Conservation (phyloP, 2,888 invertebrate species). For the Rhagonycha lutea region DNA sequence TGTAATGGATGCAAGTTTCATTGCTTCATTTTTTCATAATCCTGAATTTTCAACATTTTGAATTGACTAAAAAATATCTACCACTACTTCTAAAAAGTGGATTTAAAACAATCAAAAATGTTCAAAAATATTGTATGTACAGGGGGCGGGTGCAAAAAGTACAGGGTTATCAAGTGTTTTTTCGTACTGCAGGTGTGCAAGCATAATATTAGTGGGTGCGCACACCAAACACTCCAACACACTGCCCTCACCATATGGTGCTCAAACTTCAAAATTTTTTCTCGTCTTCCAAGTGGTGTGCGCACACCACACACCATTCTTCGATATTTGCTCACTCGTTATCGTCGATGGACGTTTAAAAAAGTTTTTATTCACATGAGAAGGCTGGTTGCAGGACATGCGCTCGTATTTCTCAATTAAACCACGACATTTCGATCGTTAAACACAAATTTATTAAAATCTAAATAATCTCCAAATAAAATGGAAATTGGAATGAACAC, state of each 20-base stretch:
- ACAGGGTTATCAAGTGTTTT: neutral
- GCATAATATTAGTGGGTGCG: conserved; percentile 50
- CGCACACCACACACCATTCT: conserved; percentile 42
- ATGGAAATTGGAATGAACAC: conserved; percentile 22
- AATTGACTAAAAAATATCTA: neutral
- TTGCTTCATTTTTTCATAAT: neutral
- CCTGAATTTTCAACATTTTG: neutral
- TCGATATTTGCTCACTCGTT: conserved; percentile 2
- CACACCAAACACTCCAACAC: conserved; percentile 47
- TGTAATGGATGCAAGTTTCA: no score
- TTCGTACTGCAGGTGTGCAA: conserved; percentile 33
- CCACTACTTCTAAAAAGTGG: neutral
- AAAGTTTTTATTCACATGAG: neutral
- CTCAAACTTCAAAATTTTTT: neutral
- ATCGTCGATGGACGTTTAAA: neutral
- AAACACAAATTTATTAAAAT: neutral
- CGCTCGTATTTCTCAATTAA: neutral
- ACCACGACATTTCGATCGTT: neutral
- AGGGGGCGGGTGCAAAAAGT: neutral
- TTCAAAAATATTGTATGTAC: neutral
- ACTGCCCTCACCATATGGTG: conserved; percentile 23
- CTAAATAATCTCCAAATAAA: conserved; percentile 13
- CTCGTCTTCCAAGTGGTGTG: conserved; percentile 38
- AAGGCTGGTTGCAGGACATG: neutral
- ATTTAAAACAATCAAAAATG: neutral